Percentiles rank a stretch among this genome's conserved stretches.
These are phyloP conservation scores for Xiphias gladius DNA, from an alignment of 2,113 vertebrate genomes.

Conservation along the genomic window DNA sequence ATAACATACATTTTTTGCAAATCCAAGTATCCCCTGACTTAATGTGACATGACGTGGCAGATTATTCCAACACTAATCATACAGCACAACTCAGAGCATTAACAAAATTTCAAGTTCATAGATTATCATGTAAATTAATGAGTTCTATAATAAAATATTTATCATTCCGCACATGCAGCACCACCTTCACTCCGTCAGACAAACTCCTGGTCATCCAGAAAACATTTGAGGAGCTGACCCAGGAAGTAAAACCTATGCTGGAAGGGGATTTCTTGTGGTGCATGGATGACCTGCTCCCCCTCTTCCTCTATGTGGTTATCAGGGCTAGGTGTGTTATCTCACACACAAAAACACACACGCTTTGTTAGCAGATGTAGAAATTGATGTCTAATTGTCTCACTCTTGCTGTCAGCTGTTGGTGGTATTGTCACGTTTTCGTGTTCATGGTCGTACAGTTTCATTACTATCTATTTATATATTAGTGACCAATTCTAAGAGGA, in stretches of 20 bases:
- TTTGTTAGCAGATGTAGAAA: not conserved
- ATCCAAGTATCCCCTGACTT: not conserved
- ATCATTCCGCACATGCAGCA: constrained; percentile 80
- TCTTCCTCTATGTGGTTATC: constrained; percentile 97
- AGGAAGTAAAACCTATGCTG: constrained; percentile 89
- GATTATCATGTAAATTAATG: not conserved
- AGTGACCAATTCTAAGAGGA: not conserved
- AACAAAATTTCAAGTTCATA: not conserved
- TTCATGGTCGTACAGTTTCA: not conserved
- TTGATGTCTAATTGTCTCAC: not conserved
- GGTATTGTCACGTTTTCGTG: not conserved
- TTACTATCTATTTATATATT: not conserved
- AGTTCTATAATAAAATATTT: not conserved
- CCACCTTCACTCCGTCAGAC: constrained; percentile 95
- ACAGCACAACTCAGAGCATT: not conserved
- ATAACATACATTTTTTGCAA: too few relatives aligned
- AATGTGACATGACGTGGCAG: not conserved
- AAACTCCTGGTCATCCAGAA: constrained; percentile 95
- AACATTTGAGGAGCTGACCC: constrained; percentile 96
- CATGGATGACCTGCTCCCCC: constrained; percentile 98
- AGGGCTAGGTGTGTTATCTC: constrained; percentile 89
- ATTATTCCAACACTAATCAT: not conserved
- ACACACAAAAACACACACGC: constrained; percentile 2
- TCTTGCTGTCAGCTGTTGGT: not conserved
- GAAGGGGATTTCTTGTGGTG: constrained; percentile 93